Conservation (phyloP, 2,888 invertebrate genomes). For the Autographa pulchrina region DNA sequence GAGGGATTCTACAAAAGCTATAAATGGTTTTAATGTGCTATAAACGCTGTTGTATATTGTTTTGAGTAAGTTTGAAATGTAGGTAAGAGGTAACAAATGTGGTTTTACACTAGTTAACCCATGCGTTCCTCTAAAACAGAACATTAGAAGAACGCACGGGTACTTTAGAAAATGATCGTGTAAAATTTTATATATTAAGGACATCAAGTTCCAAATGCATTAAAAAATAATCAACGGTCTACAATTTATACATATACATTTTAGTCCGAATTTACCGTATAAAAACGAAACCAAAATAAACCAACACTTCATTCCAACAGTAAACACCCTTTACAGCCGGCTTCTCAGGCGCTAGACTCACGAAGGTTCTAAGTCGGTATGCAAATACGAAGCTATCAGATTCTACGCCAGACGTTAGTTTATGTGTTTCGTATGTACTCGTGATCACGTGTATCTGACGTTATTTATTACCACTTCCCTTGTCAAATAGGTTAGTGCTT, state of each 20-base stretch:
- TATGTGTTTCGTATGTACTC: slow-evolving; percentile 45
- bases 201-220: too few relatives aligned
- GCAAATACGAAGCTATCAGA: slow-evolving; percentile 60
- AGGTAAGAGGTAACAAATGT: not conserved
- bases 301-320: not conserved
- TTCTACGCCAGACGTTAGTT: slow-evolving; percentile 37
- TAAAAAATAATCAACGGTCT: too few relatives aligned
- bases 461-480: slow-evolving; percentile 41
- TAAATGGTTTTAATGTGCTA: slow-evolving; percentile 42
- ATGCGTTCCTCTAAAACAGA: too few relatives aligned
- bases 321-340: slow-evolving; percentile 17
- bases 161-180: too few relatives aligned
- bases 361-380: slow-evolving; percentile 55
- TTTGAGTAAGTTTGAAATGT: slow-evolving; percentile 12
- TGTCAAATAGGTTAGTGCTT: slow-evolving; percentile 49
- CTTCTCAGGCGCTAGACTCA: slow-evolving; percentile 17
- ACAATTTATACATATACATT: too few relatives aligned
- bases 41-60: slow-evolving; percentile 31
- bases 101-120: not conserved
- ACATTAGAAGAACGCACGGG: too few relatives aligned
- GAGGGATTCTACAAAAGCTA: slow-evolving; percentile 53
- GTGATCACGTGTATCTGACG: slow-evolving; percentile 47
- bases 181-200: too few relatives aligned
- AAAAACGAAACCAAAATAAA: not conserved
- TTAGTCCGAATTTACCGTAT: too few relatives aligned